Base-by-base conservation (phyloP, 1,140 invertebrate species). In the Gerris buenoi region DNA sequence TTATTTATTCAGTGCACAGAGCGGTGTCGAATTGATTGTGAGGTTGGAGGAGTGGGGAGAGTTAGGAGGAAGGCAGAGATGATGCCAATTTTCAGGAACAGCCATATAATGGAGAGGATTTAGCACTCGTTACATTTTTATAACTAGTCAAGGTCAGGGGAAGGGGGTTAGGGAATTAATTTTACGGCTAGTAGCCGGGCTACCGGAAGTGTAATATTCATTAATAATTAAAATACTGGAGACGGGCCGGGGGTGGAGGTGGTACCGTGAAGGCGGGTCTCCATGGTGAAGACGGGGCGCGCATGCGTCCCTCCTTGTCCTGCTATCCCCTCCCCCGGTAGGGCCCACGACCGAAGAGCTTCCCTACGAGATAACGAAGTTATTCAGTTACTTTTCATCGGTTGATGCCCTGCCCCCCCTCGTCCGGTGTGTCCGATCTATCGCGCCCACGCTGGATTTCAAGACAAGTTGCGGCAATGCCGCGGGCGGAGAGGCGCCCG, bases 371-470 rank as follows among this genome's bases (percentile, higher is more conserved):
- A 1, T 66, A 66, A 66, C 58, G 26, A 29, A 67, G 59, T 67
- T 67, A 62, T 56, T 67, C 61, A 67, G 66, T 67, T 57, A 67
- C 66, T 67, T 67, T 67, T 67, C 59, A 57, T 63, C 57, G 57
- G 66, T 67, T 57, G 58, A 60, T 60, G 66, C 28, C 66, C 27
- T 57, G 22, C 56, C 66, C 59, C 33, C 65, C 66, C 61, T 63
- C 60, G 66, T 67, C 60, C 18, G 59, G 27, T 46, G 33, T 15
- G 27, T n/a, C 28, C 63, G 23, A 28, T 29, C 26, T 64, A 18
- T 29, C 27, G n/a, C 28, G 27, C 27, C 18, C 26, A 67, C 59
- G 61, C 60, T 69, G 68, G 68, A 69, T n/a, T 69, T 69, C 66
- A 69, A 69, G 58, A 65, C 63, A 57, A 67, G 65, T 61, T 67